Base-by-base conservation (phyloP, 2,113 vertebrate genomes). In the Jaculus jaculus region DNA sequence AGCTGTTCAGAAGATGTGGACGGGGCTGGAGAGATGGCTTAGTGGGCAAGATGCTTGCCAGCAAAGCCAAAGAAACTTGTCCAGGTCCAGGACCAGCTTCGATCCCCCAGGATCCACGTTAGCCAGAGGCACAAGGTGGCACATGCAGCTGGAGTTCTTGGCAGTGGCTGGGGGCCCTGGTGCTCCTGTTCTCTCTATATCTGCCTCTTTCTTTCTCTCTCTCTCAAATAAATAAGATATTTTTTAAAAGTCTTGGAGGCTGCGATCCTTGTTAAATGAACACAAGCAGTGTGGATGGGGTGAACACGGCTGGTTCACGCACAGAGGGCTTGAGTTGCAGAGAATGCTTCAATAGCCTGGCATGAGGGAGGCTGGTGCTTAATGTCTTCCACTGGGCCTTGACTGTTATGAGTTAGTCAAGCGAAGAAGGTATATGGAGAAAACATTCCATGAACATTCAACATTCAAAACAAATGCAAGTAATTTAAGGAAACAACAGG, bases 261-360 rank as follows among this genome's bases (percentile, higher is more conserved):
- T 34, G 34, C 12, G 60, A 71, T 47, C 42, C 42, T 47, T 47
- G 8, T 47, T 47, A 47, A 47, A 47, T 47, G 8, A 47, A 47
- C 42, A 47, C 42, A 47, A 15, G 2, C 37, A 21, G 42, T 0
- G 32, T 13, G 34, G 28, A n/a, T 4, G 18, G 3, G 4, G 81
- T 5, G 0, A 9, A 10, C 3, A n/a, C 13, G 75, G 47, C 0
- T 5, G 30, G 51, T 3, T 0, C 3, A 9, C 4, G 16, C 12
- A 28, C 8, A n/a, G 37, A 47, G 21, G n/a, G 18, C 2, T 51
- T 32, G 23, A 34, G 30, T 47, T 3, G 12, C 9, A 79, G 75
- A 65, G 65, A 60, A 32, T 26, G 61, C 5, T 58, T 23, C 61
- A 39, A 28, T 58, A 26, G 24, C 12, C 16, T 2, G 21, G 88